Conservation (phyloP, 2,797 vertebrate species). For the Sphaeramia orbicularis region DNA sequence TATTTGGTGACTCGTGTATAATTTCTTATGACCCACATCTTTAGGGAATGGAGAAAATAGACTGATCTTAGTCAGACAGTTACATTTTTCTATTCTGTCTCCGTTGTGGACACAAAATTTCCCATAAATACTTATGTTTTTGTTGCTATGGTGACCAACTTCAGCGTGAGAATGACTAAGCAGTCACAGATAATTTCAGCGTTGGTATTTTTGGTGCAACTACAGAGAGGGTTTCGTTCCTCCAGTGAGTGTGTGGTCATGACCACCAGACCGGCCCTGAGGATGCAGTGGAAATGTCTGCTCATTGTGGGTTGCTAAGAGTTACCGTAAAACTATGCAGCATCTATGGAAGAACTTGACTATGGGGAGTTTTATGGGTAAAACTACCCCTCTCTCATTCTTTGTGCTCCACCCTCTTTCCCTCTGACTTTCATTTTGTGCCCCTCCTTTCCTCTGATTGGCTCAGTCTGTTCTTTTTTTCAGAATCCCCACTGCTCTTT, state of each 20-base stretch:
- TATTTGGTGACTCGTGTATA: too few relatives aligned
- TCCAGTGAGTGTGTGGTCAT: slow-evolving; percentile 13
- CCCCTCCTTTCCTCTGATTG: slow-evolving; percentile 20
- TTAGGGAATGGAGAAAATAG: too few relatives aligned
- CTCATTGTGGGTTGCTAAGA: slow-evolving; percentile 60
- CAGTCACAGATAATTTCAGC: slow-evolving; percentile 16
- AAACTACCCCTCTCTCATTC: not conserved
- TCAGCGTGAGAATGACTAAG: slow-evolving; percentile 48
- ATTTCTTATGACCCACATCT: too few relatives aligned
- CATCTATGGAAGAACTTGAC: slow-evolving; percentile 38
- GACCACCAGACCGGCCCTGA: too few relatives aligned
- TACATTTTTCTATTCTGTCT: too few relatives aligned
- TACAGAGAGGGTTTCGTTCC: not conserved
- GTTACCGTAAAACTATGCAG: slow-evolving; percentile 16
- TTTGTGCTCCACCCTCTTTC: slow-evolving; percentile 33
- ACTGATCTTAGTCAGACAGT: too few relatives aligned
- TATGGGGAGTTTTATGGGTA: slow-evolving; percentile 48
- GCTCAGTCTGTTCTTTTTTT: slow-evolving; percentile 4
- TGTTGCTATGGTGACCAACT: slow-evolving; percentile 42
- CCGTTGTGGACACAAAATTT: not conserved
- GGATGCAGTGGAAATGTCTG: slow-evolving; percentile 23
- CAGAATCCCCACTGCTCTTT: slow-evolving; percentile 7
- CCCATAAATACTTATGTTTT: slow-evolving; percentile 19
- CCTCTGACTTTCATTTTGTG: slow-evolving; percentile 40
- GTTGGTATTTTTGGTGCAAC: slow-evolving; percentile 46